Evolutionary conservation across 2,113 vertebrate species (phyloP).

Genomic region (Lutjanus erythropterus): DNA sequence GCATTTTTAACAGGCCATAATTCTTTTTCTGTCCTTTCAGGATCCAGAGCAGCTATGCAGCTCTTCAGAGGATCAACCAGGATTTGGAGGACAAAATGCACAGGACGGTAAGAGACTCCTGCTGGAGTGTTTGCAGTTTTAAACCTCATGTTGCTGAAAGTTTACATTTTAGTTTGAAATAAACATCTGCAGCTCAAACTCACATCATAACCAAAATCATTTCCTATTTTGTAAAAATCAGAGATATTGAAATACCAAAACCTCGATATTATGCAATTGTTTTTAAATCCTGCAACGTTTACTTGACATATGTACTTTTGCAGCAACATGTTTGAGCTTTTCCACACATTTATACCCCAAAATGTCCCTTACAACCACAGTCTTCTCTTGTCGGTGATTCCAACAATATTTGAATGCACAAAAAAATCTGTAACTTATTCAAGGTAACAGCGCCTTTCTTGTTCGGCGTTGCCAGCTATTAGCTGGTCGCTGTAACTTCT

Average conservation of each 20-base stretch:
- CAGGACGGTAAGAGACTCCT: slow-evolving; percentile 90
- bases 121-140: background rate
- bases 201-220: background rate
- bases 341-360: background rate
- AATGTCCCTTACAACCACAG: background rate
- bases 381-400: background rate
- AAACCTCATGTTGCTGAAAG: background rate
- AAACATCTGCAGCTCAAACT: background rate
- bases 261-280: background rate
- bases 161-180: background rate
- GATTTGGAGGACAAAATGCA: slow-evolving; percentile 97
- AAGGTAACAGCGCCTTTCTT: too few relatives aligned
- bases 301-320: background rate
- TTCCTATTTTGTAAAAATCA: too few relatives aligned
- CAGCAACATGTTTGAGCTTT: too few relatives aligned
- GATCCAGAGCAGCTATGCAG: slow-evolving; percentile 96
- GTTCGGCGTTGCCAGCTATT: too few relatives aligned
- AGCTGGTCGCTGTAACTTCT: too few relatives aligned
- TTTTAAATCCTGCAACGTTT: background rate
- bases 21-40: slow-evolving; percentile 76
- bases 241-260: background rate
- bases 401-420: too few relatives aligned
- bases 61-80: slow-evolving; percentile 97
- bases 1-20: background rate
- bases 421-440: too few relatives aligned